Base-by-base conservation (phyloP, 2,888 invertebrate genomes). In the Leucophenga montana region DNA sequence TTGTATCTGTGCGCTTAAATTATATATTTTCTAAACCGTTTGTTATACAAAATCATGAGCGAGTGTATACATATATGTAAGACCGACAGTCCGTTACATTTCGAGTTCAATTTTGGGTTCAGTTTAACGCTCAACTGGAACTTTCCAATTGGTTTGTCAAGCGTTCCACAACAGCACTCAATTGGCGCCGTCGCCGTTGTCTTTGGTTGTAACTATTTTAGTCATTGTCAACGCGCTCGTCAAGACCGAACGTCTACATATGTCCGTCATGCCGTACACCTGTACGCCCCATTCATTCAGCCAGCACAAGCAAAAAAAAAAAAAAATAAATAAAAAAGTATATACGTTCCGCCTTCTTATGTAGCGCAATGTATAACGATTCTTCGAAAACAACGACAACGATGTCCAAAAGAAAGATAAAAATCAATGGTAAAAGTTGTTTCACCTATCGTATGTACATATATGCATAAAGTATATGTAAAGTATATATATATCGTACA, bases 361-460 rank as follows among this genome's bases (percentile, higher is more conserved):
- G 74, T 73, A 73, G 73, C 71, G 73, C 71, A 67, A 31, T 46
- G 62, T 46, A 46, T 27, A 48, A 64, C 72, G 16, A 67, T 76
- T 76, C 76, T 76, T 73, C 75, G 72, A 67, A 72, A 69, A 62
- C 71, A 66, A 62, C 56, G 11, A 14, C 57, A 16, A 3, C 22
- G 16, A 50, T n/a, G n/a, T 18, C n/a, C n/a, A 31, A 67, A 57
- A 71, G 66, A 69, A 69, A 77, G 77, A 77, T 75, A 67, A 50
- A 74, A 79, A 79, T 75, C 84, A 75, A 71, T 70, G 83, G 81
- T 85, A 84, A 82, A 82, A 82, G 85, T 85, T 85, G 85, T 84
- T 80, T 75, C 74, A 75, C 77, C 75, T 54, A n/a, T 75, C 59
- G 3, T 20, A 54, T 20, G 4, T 20, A 18, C 54, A 54, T 54